phyloP scores from a whole-genome alignment of 2,113 vertebrate species.

The Daphoenositta chrysoptera region DNA sequence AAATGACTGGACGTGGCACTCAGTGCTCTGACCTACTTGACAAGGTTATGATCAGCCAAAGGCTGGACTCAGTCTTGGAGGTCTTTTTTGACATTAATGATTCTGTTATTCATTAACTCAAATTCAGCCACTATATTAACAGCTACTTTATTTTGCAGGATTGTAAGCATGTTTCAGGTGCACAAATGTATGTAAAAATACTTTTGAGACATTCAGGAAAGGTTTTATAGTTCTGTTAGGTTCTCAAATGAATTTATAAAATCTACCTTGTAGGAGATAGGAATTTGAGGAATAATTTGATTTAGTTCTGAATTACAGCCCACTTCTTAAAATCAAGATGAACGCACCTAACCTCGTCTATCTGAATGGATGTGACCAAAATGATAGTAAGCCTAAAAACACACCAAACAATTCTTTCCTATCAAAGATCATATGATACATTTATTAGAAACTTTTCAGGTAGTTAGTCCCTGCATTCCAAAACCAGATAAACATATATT shows the following conservation, averaged over 20 bases:
- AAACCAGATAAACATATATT: not conserved
- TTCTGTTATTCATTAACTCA: not conserved
- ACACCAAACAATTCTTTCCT: not conserved
- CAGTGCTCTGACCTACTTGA: not conserved
- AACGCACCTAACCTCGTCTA: not conserved
- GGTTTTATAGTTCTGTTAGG: not conserved
- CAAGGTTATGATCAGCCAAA: rapidly evolving
- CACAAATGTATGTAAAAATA: not conserved
- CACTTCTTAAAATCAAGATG: not conserved
- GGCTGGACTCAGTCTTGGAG: not conserved
- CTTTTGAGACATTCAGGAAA: not conserved
- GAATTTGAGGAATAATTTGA: not conserved
- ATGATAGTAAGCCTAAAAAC: not conserved
- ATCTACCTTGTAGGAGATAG: not conserved
- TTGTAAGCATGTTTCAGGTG: rapidly evolving
- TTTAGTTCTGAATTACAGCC: not conserved
- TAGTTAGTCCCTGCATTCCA: not conserved
- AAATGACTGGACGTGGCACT: rapidly evolving
- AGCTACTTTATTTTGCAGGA: not conserved
- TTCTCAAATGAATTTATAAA: not conserved
- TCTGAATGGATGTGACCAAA: not conserved
- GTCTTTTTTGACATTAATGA: not conserved
- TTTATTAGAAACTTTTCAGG: not conserved
- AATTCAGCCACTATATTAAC: not conserved
- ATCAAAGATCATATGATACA: not conserved